Evolutionary conservation across 2,888 invertebrate species (phyloP).

Genomic region (Ormia ochracea): DNA sequence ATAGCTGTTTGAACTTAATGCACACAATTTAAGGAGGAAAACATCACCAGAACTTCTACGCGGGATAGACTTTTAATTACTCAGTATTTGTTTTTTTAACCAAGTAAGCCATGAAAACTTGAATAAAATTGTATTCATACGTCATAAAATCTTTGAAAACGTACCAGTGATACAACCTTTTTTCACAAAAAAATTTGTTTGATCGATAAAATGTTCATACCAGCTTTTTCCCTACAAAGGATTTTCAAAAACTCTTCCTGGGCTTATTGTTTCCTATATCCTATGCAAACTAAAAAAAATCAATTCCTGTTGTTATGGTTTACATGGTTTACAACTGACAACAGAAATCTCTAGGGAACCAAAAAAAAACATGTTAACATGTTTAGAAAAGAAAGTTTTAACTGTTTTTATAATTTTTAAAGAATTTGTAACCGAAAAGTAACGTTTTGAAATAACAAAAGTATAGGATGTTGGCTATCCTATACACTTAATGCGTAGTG

Average conservation of each 20-base stretch:
- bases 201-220: conserved; percentile 30
- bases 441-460: background rate
- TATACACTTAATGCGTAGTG: background rate
- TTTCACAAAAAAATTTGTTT: conserved; percentile 18
- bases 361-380: conserved; percentile 40
- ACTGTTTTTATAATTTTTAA: conserved; percentile 6
- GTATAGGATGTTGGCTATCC: conserved; percentile 12
- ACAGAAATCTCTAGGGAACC: conserved; percentile 52
- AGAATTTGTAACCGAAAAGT: conserved; percentile 15
- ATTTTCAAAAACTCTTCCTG: background rate
- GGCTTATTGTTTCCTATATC: background rate
- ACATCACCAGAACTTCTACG: too few species aligned
- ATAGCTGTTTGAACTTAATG: too few species aligned
- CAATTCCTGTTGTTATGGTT: background rate
- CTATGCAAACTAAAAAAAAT: background rate
- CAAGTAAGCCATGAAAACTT: too few species aligned
- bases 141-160: background rate
- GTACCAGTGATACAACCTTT: background rate
- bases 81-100: too few species aligned
- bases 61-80: too few species aligned
- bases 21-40: too few species aligned
- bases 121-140: too few species aligned
- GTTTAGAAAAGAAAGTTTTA: conserved; percentile 5
- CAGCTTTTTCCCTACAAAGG: background rate
- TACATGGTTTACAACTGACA: conserved; percentile 29